phyloP scores from a whole-genome alignment of 2,888 invertebrate species.

The Lasioglossum oenotherae region DNA sequence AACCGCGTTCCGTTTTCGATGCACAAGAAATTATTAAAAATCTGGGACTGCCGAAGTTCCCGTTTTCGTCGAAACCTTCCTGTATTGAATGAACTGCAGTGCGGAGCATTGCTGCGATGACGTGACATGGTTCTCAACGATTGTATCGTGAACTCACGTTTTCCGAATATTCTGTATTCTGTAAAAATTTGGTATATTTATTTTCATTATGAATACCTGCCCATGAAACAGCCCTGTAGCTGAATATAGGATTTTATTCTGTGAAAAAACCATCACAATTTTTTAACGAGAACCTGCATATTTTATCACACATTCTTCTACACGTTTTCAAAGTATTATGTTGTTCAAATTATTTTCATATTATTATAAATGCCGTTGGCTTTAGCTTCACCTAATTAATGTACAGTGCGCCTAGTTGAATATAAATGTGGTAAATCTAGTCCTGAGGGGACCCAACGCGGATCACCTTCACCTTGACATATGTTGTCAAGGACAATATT shows the following conservation, averaged over 20 bases:
- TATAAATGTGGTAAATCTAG: no score
- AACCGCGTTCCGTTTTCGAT: neutral
- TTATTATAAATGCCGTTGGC: no score
- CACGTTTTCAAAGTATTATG: neutral
- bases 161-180: neutral
- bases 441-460: no score
- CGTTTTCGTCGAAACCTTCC: neutral
- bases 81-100: neutral
- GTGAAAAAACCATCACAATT: neutral
- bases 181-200: neutral
- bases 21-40: neutral
- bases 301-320: neutral
- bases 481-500: no score
- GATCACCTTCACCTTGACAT: no score
- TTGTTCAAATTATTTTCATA: no score
- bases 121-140: neutral
- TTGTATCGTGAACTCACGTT: neutral
- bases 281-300: neutral
- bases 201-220: neutral
- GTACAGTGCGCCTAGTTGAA: no score
- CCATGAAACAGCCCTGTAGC: no score
- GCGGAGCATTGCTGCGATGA: neutral
- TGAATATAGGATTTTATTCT: neutral
- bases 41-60: neutral
- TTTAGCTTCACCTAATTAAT: no score